phyloP scores from a whole-genome alignment of 2,797 vertebrate genomes.

The Synaphobranchus kaupii region DNA sequence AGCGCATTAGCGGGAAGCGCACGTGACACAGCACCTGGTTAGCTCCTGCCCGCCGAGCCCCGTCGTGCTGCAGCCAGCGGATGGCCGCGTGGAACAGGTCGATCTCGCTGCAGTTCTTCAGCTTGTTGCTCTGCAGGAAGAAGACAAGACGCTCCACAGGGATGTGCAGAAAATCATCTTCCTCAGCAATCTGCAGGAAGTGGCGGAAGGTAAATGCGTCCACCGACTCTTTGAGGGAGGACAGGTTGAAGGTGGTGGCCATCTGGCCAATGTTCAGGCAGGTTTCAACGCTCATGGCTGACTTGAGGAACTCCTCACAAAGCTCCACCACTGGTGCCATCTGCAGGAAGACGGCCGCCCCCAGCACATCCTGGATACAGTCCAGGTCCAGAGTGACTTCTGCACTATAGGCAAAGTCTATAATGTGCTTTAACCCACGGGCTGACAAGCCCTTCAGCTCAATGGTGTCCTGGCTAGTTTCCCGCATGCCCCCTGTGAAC shows the following conservation, averaged over 20 bases:
- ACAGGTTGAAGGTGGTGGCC: constrained; percentile 93
- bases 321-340: constrained; percentile 96
- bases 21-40: constrained; percentile 88
- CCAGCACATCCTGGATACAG: constrained; percentile 96
- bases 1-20: constrained; percentile 95
- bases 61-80: constrained; percentile 88
- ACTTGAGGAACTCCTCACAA: constrained; percentile 96
- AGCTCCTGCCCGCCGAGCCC: constrained; percentile 75
- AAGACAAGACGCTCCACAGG: constrained; percentile 91
- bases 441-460: constrained; percentile 92
- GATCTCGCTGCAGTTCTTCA: constrained; percentile 90
- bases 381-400: constrained; percentile 95
- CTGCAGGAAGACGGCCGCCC: constrained; percentile 96
- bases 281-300: constrained; percentile 96
- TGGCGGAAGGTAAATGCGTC: constrained; percentile 92
- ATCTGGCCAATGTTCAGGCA: constrained; percentile 97
- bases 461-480: constrained; percentile 88
- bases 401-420: constrained; percentile 95
- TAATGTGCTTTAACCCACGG: constrained; percentile 90
- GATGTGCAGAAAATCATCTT: constrained; percentile 95
- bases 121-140: constrained; percentile 95
- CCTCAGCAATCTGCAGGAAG: constrained; percentile 92
- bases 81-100: constrained; percentile 90
- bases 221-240: constrained; percentile 92
- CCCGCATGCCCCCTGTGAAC: constrained; percentile 97